Conservation (phyloP, 1,140 invertebrate species). For the Pseudomyrmex concolor region DNA sequence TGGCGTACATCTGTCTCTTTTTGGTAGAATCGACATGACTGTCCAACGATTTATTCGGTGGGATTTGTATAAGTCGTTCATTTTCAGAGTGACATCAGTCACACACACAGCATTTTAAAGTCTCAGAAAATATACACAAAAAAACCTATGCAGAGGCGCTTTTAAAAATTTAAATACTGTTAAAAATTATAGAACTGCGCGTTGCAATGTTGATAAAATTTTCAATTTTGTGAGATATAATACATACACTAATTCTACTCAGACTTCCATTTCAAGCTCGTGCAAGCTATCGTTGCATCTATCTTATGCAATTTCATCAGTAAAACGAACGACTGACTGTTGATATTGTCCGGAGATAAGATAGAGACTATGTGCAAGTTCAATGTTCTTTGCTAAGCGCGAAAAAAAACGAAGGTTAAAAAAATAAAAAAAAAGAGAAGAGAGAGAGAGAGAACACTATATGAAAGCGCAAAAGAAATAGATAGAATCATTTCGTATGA, state of each 20-base stretch:
- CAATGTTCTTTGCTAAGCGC: background rate
- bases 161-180: too few species aligned
- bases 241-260: constrained; percentile 59
- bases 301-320: constrained; percentile 75
- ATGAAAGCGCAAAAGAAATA: background rate
- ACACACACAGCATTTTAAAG: constrained; percentile 41
- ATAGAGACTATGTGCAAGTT: background rate
- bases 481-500: background rate
- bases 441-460: background rate
- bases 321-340: constrained; percentile 63
- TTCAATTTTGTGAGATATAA: background rate
- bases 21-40: constrained; percentile 59
- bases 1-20: constrained; percentile 49
- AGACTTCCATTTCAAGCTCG: constrained; percentile 65
- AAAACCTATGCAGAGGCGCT: too few species aligned
- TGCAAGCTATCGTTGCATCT: constrained; percentile 72
- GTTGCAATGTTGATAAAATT: background rate
- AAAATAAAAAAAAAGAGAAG: background rate
- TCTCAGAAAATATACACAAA: constrained; percentile 49
- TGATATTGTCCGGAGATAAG: constrained; percentile 62
- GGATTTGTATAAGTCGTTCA: constrained; percentile 52
- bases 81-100: constrained; percentile 40
- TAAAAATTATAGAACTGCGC: background rate
- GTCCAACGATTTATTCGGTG: constrained; percentile 48
- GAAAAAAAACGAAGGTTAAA: background rate